A percentile compares a stretch with the other conserved stretches of the same genome.
Evolutionary conservation across 2,888 invertebrate genomes (phyloP).

Genomic region (Hirudinaria manillensis): DNA sequence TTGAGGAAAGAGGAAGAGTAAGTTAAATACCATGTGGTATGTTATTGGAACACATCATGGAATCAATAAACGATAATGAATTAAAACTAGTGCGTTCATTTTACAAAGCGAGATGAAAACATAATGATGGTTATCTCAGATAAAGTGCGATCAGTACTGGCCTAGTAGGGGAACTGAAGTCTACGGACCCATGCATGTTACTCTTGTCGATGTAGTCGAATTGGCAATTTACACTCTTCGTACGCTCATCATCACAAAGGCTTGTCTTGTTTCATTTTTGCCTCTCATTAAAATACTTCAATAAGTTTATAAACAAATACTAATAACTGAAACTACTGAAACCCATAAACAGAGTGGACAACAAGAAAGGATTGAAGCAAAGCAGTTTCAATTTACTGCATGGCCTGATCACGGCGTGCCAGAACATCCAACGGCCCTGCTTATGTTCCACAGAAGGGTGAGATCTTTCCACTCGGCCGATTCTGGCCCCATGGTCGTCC

Average conservation of each 20-base stretch:
- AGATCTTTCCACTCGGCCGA: conserved; percentile 70
- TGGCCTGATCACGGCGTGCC: conserved; percentile 99
- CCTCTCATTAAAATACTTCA: not conserved
- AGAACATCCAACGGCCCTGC: conserved; percentile 94
- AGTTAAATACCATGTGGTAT: not conserved
- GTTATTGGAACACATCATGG: not conserved
- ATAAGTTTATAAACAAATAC: not conserved
- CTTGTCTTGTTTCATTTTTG: conserved; percentile 33
- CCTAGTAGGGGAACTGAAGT: conserved; percentile 87
- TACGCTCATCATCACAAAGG: conserved; percentile 65
- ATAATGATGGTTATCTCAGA: conserved; percentile 40
- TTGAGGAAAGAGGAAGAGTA: conserved; percentile 87
- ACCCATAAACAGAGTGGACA: conserved; percentile 47
- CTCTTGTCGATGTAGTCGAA: conserved; percentile 89
- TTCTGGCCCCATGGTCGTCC: conserved; percentile 87
- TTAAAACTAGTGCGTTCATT: no score
- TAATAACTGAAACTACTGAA: not conserved
- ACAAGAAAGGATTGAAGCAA: conserved; percentile 74
- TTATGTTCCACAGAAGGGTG: conserved; percentile 90
- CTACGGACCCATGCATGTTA: conserved; percentile 88
- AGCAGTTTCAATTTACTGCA: conserved; percentile 95
- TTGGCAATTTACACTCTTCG: conserved; percentile 95
- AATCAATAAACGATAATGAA: not conserved
- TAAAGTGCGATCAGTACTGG: conserved; percentile 82
- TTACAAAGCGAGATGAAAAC: no score